These are phyloP conservation scores for Cantharis flavilabris DNA, from an alignment of 2,888 invertebrate genomes.

Conservation along the genomic window DNA sequence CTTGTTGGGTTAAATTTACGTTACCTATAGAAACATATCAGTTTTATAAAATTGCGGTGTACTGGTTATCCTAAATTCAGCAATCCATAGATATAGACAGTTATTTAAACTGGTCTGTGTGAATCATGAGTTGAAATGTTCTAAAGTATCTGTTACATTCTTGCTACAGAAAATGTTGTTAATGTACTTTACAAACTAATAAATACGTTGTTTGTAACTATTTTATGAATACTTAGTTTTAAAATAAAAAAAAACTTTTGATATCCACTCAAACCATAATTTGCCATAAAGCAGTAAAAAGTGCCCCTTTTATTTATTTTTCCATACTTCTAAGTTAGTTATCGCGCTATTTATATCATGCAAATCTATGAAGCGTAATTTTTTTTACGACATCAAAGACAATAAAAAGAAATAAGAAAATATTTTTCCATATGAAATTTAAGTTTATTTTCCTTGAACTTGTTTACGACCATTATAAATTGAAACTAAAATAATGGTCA, in stretches of 20 bases:
- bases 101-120: no score
- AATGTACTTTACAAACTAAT: neutral
- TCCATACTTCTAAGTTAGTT: slow-evolving; percentile 4
- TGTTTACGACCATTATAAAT: slow-evolving; percentile 8
- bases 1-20: no score
- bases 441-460: slow-evolving; percentile 3
- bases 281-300: neutral
- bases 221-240: neutral
- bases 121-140: no score
- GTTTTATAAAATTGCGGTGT: neutral
- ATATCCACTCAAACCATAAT: neutral
- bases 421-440: slow-evolving; percentile 14
- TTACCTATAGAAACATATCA: neutral
- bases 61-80: neutral
- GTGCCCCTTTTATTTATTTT: neutral
- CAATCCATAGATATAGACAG: no score
- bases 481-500: neutral
- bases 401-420: slow-evolving; percentile 15
- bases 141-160: no score
- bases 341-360: slow-evolving; percentile 10
- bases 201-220: neutral
- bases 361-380: slow-evolving; percentile 14
- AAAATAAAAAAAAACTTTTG: neutral
- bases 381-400: slow-evolving; percentile 10
- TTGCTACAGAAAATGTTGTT: neutral